Conservation (phyloP, 2,113 vertebrate species). For the Petroica traversi region DNA sequence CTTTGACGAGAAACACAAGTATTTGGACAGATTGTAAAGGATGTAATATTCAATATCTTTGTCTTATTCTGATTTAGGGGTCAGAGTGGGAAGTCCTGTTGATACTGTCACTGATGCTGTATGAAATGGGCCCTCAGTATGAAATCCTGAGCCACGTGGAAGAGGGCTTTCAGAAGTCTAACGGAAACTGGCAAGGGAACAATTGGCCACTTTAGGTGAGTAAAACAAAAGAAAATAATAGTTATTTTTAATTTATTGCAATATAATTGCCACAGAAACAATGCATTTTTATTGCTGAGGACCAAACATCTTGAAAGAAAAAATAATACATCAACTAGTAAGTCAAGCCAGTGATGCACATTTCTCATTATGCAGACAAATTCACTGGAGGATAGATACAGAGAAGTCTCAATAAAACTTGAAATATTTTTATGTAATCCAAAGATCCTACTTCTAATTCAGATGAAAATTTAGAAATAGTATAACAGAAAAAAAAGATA, state of each 20-base stretch:
- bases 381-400: no score
- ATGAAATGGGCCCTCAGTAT: not conserved
- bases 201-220: not conserved
- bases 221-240: not conserved
- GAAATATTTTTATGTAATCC: not conserved
- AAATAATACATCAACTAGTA: not conserved
- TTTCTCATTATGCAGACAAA: not conserved
- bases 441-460: not conserved
- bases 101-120: not conserved
- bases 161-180: not conserved
- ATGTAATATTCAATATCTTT: not conserved
- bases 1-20: not conserved
- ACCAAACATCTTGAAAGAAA: not conserved
- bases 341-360: not conserved
- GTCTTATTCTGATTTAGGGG: not conserved
- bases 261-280: not conserved
- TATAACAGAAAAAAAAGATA: not conserved
- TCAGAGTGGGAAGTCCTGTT: not conserved
- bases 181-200: not conserved
- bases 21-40: not conserved
- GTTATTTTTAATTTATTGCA: not conserved
- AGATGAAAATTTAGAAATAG: not conserved
- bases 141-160: not conserved
- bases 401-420: not conserved
- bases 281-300: not conserved